These are phyloP conservation scores for Aix galericulata DNA, from an alignment of 2,113 vertebrate genomes.

Conservation along the genomic window DNA sequence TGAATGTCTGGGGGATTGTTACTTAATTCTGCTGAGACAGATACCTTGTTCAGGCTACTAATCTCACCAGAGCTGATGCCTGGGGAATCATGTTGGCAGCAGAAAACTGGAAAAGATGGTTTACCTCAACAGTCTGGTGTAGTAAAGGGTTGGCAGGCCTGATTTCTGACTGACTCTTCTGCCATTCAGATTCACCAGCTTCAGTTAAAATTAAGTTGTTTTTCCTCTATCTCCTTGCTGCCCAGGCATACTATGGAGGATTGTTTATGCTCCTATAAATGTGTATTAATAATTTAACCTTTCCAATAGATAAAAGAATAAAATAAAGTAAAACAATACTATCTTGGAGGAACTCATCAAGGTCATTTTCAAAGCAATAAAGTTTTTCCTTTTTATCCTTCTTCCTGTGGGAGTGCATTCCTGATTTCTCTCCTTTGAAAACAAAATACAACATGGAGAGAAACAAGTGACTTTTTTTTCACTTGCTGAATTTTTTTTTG, in stretches of 20 bases:
- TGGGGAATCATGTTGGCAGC: not conserved
- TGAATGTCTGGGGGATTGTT: constrained; percentile 11
- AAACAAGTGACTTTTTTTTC: not conserved
- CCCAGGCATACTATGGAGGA: not conserved
- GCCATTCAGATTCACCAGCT: not conserved
- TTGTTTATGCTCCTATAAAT: not conserved
- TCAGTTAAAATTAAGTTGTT: not conserved
- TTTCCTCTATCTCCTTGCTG: not conserved
- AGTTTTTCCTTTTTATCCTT: not conserved
- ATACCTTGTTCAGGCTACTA: constrained; percentile 24
- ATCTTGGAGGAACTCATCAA: not conserved
- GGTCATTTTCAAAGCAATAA: not conserved
- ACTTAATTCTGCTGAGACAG: constrained; percentile 27
- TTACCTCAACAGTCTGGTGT: not conserved
- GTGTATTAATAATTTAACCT: not conserved
- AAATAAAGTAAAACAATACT: not conserved
- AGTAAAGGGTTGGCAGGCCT: not conserved
- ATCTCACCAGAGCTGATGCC: constrained; percentile 21
- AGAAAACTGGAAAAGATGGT: not conserved
- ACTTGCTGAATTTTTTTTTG: not conserved
- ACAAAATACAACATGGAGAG: not conserved
- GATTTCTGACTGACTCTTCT: not conserved
- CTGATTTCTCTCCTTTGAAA: not conserved
- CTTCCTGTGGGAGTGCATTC: not conserved
- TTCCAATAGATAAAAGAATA: not conserved